Percentiles rank a stretch among this genome's conserved stretches.
These are phyloP conservation scores for Pseudolaguvia tuberculata DNA, from an alignment of 2,113 vertebrate species.

Conservation along the genomic window DNA sequence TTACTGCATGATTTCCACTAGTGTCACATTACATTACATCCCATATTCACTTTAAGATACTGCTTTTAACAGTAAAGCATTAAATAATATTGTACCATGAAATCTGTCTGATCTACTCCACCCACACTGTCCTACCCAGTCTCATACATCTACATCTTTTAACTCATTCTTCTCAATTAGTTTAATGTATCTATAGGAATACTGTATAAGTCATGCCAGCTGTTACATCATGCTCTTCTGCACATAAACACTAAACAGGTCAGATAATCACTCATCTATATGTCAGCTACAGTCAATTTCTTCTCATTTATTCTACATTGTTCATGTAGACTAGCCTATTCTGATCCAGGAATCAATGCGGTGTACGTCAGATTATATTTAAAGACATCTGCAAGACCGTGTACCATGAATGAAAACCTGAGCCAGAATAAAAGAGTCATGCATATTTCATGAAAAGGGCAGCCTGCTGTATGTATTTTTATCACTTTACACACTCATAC, in stretches of 20 bases:
- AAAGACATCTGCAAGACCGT: neutral
- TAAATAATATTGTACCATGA: too few species aligned
- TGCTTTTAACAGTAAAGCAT: too few species aligned
- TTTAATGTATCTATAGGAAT: neutral
- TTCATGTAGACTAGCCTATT: neutral
- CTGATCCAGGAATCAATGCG: neutral
- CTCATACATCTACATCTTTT: neutral
- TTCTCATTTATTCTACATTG: neutral
- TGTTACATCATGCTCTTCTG: neutral
- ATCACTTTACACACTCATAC: slow-evolving; percentile 19
- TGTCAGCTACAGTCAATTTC: neutral
- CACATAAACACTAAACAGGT: neutral
- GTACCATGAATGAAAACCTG: slow-evolving; percentile 3
- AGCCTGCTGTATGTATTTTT: slow-evolving; percentile 16
- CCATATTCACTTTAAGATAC: too few species aligned
- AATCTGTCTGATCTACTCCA: too few species aligned
- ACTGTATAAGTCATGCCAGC: neutral
- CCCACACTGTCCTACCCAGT: too few species aligned
- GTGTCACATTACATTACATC: too few species aligned
- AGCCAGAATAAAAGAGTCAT: neutral
- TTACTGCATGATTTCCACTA: too few species aligned
- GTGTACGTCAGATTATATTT: neutral
- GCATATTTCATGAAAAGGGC: slow-evolving; percentile 34
- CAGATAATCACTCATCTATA: neutral
- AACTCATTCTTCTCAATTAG: neutral